A percentile compares a stretch with the other conserved stretches of the same genome.
These are phyloP conservation scores for Phymanthus crucifer DNA, from an alignment of 92 coral and sea anemone species.

Conservation along the genomic window DNA sequence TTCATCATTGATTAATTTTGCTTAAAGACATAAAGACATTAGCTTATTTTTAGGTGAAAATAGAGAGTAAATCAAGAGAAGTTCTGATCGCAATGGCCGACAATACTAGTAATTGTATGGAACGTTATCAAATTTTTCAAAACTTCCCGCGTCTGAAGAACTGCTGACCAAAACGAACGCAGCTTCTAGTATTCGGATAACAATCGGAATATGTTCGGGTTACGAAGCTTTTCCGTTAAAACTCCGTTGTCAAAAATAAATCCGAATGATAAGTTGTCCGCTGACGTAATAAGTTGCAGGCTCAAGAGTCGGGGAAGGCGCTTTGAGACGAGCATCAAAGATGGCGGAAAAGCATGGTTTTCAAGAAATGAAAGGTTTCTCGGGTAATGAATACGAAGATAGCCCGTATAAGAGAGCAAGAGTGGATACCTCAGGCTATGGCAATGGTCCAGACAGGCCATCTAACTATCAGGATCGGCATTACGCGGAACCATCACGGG, in stretches of 20 bases:
- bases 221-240: background rate
- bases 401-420: constrained; percentile 53
- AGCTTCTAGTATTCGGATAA: background rate
- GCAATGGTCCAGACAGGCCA: constrained; percentile 1
- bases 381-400: constrained; percentile 52
- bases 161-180: background rate
- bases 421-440: constrained; percentile 34
- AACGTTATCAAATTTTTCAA: constrained; percentile 62
- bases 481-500: constrained; percentile 86
- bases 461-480: constrained; percentile 53
- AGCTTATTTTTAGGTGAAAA: background rate
- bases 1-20: constrained; percentile 41
- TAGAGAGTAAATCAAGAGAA: constrained; percentile 13
- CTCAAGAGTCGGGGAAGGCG: background rate
- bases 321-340: background rate
- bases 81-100: constrained; percentile 23
- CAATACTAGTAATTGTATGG: no score
- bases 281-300: background rate
- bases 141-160: constrained; percentile 56
- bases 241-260: background rate
- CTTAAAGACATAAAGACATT: background rate
- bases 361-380: constrained; percentile 35
- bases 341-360: constrained; percentile 82
- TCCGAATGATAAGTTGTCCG: background rate
- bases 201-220: constrained; percentile 11